Conservation (phyloP, 2,888 invertebrate species). For the Volucella inflata region DNA sequence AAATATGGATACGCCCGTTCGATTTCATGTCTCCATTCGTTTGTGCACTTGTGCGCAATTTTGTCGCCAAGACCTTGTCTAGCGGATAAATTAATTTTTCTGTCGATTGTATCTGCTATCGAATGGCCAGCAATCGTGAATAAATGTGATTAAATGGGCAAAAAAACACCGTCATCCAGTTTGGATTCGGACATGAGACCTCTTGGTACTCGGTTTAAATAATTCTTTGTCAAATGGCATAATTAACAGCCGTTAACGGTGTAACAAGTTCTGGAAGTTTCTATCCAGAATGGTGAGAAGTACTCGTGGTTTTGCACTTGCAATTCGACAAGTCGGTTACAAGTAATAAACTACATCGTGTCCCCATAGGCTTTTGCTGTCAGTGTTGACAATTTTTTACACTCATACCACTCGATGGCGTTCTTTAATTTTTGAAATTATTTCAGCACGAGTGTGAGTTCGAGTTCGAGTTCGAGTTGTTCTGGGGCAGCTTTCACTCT, state of each 20-base stretch:
- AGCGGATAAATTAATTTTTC: constrained; percentile 59
- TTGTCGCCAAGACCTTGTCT: background rate
- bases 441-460: no score
- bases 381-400: no score
- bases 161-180: constrained; percentile 9
- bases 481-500: no score
- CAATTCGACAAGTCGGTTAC: background rate
- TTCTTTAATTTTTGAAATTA: no score
- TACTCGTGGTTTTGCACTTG: background rate
- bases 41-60: constrained; percentile 1
- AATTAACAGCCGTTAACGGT: constrained; percentile 46
- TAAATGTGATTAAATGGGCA: constrained; percentile 42
- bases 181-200: background rate
- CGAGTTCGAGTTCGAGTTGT: no score
- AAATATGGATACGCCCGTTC: constrained; percentile 39
- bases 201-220: constrained; percentile 23
- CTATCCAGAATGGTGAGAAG: background rate
- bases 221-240: constrained; percentile 57
- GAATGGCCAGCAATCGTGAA: constrained; percentile 28
- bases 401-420: no score
- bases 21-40: constrained; percentile 21
- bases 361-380: background rate
- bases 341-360: constrained; percentile 13
- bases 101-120: constrained; percentile 37
- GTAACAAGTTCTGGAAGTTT: constrained; percentile 7